Conservation (phyloP, 1,140 invertebrate species). For the Aphis gossypii region DNA sequence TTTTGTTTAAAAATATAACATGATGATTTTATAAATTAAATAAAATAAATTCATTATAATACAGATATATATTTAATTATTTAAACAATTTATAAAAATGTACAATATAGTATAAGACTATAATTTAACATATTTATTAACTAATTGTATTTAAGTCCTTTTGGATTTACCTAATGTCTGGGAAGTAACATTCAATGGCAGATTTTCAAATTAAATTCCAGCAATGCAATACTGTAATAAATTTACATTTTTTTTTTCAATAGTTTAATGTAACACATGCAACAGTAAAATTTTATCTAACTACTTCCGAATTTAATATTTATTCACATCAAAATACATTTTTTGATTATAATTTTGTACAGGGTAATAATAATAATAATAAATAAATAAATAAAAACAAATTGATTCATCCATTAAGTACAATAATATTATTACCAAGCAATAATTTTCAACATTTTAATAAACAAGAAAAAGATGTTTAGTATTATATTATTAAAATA, state of each 20-base stretch:
- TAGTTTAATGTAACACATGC: not conserved
- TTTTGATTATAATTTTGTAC: not conserved
- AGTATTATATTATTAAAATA: not conserved
- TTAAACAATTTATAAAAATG: conserved; percentile 16
- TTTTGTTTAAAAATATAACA: not conserved
- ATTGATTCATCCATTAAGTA: not conserved
- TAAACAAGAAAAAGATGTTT: not conserved
- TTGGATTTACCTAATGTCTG: not conserved
- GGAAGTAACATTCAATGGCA: not conserved
- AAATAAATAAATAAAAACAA: not conserved
- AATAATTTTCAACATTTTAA: not conserved
- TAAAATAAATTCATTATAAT: not conserved
- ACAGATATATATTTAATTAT: conserved; percentile 19
- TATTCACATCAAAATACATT: not conserved
- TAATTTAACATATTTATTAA: not conserved
- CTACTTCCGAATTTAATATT: not conserved
- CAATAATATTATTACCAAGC: not conserved
- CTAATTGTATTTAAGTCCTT: not conserved
- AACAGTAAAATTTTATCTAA: not conserved
- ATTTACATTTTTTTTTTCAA: not conserved
- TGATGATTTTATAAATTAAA: not conserved
- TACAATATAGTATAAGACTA: not conserved
- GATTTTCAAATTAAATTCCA: not conserved
- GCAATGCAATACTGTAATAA: not conserved
- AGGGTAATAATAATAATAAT: not conserved